Percentiles rank a stretch among this genome's conserved stretches.
Conservation (phyloP, 2,113 vertebrate genomes). For the Psophia crepitans region DNA sequence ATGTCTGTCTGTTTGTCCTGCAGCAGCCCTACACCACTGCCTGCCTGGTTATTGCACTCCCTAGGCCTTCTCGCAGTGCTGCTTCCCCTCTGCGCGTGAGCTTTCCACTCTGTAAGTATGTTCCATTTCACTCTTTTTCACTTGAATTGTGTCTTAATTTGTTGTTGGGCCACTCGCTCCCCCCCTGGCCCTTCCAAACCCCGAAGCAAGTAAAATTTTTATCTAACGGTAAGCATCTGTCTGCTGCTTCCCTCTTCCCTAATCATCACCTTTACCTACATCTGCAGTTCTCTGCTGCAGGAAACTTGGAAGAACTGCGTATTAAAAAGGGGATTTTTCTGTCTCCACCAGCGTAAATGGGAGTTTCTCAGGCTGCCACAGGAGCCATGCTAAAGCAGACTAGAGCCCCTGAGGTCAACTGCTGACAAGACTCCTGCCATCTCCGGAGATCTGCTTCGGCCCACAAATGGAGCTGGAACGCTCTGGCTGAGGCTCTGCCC, state of each 20-base stretch:
- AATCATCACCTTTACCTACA: not conserved
- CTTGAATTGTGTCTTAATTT: not conserved
- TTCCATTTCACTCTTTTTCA: not conserved
- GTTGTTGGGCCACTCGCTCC: not conserved
- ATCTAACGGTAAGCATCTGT: not conserved
- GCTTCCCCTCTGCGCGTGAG: fast-evolving
- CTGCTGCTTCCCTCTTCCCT: not conserved
- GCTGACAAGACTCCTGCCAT: not conserved
- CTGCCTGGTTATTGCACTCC: not conserved
- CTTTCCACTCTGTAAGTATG: not conserved
- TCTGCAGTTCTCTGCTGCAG: not conserved
- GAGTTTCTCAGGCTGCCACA: not conserved
- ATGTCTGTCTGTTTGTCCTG: not conserved
- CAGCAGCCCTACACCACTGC: fast-evolving
- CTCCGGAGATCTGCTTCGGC: not conserved
- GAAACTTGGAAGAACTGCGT: not conserved
- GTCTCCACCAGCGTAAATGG: not conserved
- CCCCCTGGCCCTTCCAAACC: not conserved
- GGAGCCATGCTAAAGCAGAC: not conserved
- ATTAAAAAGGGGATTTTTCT: not conserved
- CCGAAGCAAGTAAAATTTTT: not conserved
- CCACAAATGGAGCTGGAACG: not conserved
- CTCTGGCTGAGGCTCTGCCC: not conserved
- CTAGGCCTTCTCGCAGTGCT: not conserved
- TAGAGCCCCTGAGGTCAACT: not conserved